A percentile compares a stretch with the other conserved stretches of the same genome.
These are phyloP conservation scores for Oxyura jamaicensis DNA, from an alignment of 2,113 vertebrate genomes.

Conservation along the genomic window DNA sequence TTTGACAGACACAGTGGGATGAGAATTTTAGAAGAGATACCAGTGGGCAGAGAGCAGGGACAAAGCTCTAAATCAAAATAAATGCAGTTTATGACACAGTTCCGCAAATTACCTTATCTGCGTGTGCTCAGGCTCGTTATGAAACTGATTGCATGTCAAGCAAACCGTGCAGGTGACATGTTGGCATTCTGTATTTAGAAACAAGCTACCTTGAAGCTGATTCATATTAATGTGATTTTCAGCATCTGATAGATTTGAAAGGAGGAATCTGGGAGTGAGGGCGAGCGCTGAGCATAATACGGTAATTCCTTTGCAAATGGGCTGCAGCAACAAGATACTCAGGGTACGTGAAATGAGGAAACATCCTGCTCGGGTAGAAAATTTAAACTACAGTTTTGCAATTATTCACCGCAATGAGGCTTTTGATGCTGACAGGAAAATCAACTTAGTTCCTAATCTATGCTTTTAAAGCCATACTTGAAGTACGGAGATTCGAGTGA, in stretches of 20 bases:
- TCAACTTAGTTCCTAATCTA: background rate
- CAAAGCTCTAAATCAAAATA: background rate
- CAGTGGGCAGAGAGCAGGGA: background rate
- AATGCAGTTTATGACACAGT: constrained; percentile 35
- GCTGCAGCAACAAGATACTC: background rate
- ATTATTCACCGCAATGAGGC: constrained; percentile 3
- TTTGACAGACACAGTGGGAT: background rate
- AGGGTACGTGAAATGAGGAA: background rate
- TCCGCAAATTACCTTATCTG: constrained; percentile 47
- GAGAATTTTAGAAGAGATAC: background rate
- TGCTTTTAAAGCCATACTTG: constrained; percentile 8
- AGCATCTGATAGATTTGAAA: constrained; percentile 43
- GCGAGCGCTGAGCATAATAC: background rate
- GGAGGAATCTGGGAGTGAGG: constrained; percentile 31
- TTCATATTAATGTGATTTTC: constrained; percentile 56
- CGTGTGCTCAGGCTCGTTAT: constrained; percentile 34
- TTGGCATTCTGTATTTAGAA: constrained; percentile 28
- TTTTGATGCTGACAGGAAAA: constrained; percentile 13
- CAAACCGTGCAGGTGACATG: constrained; percentile 36
- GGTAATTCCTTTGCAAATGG: constrained; percentile 42
- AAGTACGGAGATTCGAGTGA: background rate
- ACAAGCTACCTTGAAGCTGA: constrained; percentile 39
- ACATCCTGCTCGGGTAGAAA: background rate
- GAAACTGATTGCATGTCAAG: constrained; percentile 9
- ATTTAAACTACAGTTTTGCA: background rate